phyloP scores from a whole-genome alignment of 2,113 vertebrate species.

The Burhinus bistriatus region DNA sequence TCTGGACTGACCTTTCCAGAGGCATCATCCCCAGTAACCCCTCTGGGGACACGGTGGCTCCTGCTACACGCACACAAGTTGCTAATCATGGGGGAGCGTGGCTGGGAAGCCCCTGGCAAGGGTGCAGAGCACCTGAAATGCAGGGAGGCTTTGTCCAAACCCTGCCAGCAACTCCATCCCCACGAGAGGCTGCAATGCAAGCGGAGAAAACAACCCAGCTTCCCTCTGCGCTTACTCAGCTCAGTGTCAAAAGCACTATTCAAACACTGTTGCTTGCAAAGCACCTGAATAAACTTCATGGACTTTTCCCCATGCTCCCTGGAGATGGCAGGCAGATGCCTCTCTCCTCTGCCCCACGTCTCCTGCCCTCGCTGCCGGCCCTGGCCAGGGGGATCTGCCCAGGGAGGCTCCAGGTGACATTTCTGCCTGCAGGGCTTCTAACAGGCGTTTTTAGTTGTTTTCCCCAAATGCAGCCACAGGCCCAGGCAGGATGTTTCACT shows the following conservation, averaged over 20 bases:
- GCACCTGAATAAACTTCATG: neutral
- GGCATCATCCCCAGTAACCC: too few relatives aligned
- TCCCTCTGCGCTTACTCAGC: neutral
- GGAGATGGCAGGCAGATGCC: neutral
- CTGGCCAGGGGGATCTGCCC: neutral
- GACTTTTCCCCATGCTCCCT: neutral
- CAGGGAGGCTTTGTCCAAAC: neutral
- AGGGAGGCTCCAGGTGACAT: neutral
- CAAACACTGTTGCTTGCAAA: neutral
- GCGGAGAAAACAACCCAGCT: neutral
- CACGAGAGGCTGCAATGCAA: neutral
- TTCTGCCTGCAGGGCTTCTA: neutral
- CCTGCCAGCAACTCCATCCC: neutral
- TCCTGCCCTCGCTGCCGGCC: neutral
- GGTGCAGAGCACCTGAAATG: neutral
- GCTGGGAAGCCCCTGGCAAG: neutral
- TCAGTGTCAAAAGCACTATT: neutral
- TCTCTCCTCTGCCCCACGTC: neutral
- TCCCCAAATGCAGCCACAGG: neutral
- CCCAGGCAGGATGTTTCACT: neutral
- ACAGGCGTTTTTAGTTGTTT: neutral
- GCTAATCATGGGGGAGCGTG: neutral
- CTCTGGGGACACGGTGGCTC: neutral
- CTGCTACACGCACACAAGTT: neutral
- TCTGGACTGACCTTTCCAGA: neutral